These are phyloP conservation scores for Zenarchopterus dispar DNA, from an alignment of 2,797 vertebrate species.

Conservation along the genomic window DNA sequence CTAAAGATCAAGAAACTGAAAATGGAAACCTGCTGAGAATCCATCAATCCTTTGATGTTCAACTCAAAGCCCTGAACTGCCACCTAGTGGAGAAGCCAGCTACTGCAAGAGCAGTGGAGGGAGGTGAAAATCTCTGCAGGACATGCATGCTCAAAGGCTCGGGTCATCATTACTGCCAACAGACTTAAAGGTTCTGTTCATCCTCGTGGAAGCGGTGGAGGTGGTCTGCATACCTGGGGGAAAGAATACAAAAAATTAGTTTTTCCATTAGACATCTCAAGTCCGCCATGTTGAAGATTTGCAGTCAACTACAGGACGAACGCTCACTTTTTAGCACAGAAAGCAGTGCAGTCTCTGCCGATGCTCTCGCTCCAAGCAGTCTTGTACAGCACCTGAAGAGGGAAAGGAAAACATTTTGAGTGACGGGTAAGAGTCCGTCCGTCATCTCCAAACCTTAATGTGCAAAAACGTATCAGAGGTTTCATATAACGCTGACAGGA, in stretches of 20 bases:
- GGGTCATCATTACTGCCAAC: slow-evolving; percentile 68
- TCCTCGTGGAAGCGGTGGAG: slow-evolving; percentile 94
- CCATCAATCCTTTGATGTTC: slow-evolving; percentile 7
- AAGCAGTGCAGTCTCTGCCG: slow-evolving; percentile 90
- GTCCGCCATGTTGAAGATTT: background rate
- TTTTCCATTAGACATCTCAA: background rate
- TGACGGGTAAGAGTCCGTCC: background rate
- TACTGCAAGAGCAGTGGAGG: slow-evolving; percentile 41
- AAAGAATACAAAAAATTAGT: background rate
- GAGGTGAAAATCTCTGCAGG: background rate
- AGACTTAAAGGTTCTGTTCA: slow-evolving; percentile 79
- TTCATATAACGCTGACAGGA: background rate
- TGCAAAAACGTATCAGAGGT: background rate
- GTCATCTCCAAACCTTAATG: background rate
- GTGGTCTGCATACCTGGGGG: slow-evolving; percentile 91
- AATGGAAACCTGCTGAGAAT: slow-evolving; percentile 7
- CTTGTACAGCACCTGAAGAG: slow-evolving; percentile 92
- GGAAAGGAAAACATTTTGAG: background rate
- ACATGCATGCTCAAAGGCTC: background rate
- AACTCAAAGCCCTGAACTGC: slow-evolving; percentile 20
- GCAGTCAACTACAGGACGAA: too few species aligned
- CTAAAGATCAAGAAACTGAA: slow-evolving; percentile 12
- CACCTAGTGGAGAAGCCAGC: slow-evolving; percentile 60
- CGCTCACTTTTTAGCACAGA: slow-evolving; percentile 94
- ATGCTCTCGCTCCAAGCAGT: slow-evolving; percentile 96